Evolutionary conservation across 2,888 invertebrate species (phyloP).

Genomic region (Aquatica leii): DNA sequence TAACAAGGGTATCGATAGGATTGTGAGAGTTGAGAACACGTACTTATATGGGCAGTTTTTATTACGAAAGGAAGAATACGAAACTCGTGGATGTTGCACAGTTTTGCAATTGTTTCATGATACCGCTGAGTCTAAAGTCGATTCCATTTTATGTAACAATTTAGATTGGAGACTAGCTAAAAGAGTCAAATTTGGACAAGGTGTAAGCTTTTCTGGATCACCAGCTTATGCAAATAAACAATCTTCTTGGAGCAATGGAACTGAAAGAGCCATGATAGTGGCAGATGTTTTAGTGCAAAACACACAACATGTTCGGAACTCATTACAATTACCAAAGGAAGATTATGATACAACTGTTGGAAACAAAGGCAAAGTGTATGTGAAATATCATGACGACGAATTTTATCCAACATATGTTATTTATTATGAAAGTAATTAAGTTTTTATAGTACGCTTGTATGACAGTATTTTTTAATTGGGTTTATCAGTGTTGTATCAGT

Average conservation of each 20-base stretch:
- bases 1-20: slow-evolving; percentile 8
- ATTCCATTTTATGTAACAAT: slow-evolving; percentile 48
- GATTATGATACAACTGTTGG: slow-evolving; percentile 52
- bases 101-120: slow-evolving; percentile 47
- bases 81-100: slow-evolving; percentile 30
- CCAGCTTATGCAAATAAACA: slow-evolving; percentile 47
- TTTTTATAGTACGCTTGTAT: too few species aligned
- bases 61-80: slow-evolving; percentile 47
- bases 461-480: too few species aligned
- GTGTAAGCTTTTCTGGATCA: slow-evolving; percentile 51
- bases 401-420: slow-evolving; percentile 55
- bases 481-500: too few species aligned
- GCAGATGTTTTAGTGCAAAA: slow-evolving; percentile 50
- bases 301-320: slow-evolving; percentile 28
- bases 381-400: slow-evolving; percentile 56
- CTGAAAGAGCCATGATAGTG: slow-evolving; percentile 50
- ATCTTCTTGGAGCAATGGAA: slow-evolving; percentile 43
- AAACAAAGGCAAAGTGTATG: slow-evolving; percentile 47
- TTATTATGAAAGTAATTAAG: slow-evolving; percentile 41
- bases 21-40: slow-evolving; percentile 43
- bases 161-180: slow-evolving; percentile 50
- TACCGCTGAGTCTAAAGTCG: slow-evolving; percentile 44
- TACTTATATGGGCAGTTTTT: slow-evolving; percentile 46
- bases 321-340: slow-evolving; percentile 42
- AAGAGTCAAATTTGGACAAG: slow-evolving; percentile 49